Percentiles rank a stretch among this genome's conserved stretches.
phyloP scores from a whole-genome alignment of 2,113 vertebrate species.

The Tychaedon coryphoeus region DNA sequence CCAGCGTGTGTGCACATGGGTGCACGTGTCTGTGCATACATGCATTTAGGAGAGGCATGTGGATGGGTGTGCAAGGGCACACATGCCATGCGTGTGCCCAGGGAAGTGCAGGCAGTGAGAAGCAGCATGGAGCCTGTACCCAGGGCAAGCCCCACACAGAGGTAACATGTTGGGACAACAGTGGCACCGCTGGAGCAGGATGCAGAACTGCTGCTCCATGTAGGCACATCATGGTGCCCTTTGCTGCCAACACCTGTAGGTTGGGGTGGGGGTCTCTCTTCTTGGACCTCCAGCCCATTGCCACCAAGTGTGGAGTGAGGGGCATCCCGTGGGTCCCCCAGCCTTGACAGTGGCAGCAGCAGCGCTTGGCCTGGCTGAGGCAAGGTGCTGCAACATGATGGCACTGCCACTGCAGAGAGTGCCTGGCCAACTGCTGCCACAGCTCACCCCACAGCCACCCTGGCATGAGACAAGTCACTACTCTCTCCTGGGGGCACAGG shows the following conservation, averaged over 20 bases:
- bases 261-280: not conserved
- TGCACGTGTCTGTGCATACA: fast-evolving
- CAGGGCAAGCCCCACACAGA: not conserved
- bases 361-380: fast-evolving
- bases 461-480: fast-evolving
- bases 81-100: fast-evolving
- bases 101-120: not conserved
- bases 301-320: not conserved
- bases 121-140: fast-evolving
- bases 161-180: not conserved
- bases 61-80: fast-evolving
- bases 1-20: not conserved
- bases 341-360: fast-evolving
- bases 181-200: fast-evolving
- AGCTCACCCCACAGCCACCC: not conserved
- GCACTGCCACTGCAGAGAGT: not conserved
- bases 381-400: fast-evolving
- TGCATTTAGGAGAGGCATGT: too few species aligned
- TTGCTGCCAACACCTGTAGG: not conserved
- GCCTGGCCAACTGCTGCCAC: fast-evolving
- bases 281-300: not conserved
- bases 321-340: fast-evolving
- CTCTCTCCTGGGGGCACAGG: fast-evolving
- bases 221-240: not conserved
- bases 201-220: not conserved